Evolutionary conservation across 1,140 invertebrate species (phyloP), one percentile per base, ranked within the genome.

Genomic region (Harpegnathos saltator): DNA sequence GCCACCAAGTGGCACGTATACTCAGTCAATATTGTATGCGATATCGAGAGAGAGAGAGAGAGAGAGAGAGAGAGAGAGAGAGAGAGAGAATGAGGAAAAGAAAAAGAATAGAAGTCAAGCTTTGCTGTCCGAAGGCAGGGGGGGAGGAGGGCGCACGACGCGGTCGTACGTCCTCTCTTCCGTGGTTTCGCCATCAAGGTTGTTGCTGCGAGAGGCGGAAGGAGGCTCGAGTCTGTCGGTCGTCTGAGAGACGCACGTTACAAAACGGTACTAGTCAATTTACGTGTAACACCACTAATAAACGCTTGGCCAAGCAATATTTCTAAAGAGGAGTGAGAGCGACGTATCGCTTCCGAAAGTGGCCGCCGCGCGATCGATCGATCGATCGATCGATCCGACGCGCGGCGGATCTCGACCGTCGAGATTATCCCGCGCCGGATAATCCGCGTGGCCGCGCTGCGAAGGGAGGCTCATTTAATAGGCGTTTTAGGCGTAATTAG

Each of bases 241-340:
- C 52, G 58, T 69, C 14, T 61, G 73, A 65, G 73, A 65, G 24
- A 59, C 54, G 61, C 61, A 44, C 38, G 63, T 73, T 73, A 69
- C 77, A 84, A n/a, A 81, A 87, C 84, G 83, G 24, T 91, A 89
- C 88, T 91, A 91, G 92, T 92, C 91, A 92, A 92, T 92, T 92
- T 86, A 91, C 90, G 85, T 89, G 88, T 75, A 89, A 90, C 89
- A 91, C 90, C 87, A 91, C 82, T 88, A 82, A n/a, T n/a, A n/a
- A n/a, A 90, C 90, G 90, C 88, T 92, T 90, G 82, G 75, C 83
- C 83, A 92, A 88, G 88, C 89, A 90, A 92, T 92, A 92, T 85
- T 89, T 88, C 78, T 84, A 86, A 72, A 44, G 38, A 44, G 38
- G 88, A 77, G 86, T 78, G 87, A 87, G 50, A 14, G 38, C 63